Percentiles rank a stretch among this genome's conserved stretches.
These are phyloP conservation scores for Tetanocera ferruginea DNA, from an alignment of 2,888 invertebrate genomes.

Conservation along the genomic window DNA sequence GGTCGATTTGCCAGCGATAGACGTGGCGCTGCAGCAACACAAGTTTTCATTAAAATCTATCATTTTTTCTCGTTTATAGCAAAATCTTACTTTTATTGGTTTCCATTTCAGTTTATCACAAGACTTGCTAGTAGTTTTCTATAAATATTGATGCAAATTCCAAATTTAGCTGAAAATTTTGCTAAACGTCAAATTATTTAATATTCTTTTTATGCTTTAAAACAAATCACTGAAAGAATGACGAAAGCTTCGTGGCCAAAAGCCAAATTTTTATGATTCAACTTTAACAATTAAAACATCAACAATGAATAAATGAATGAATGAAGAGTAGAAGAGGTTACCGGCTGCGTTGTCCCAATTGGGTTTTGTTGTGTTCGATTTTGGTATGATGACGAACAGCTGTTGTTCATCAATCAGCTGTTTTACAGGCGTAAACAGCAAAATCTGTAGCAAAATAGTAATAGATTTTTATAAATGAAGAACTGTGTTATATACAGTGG, in stretches of 20 bases:
- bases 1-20: slow-evolving; percentile 54
- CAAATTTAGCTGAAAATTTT: neutral
- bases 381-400: slow-evolving; percentile 15
- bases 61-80: no score
- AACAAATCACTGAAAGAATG: neutral
- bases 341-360: neutral
- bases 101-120: neutral
- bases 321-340: neutral
- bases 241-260: slow-evolving; percentile 5
- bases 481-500: no score
- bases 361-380: slow-evolving; percentile 8
- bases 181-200: neutral
- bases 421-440: no score
- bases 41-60: neutral
- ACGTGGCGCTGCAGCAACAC: slow-evolving; percentile 4
- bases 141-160: neutral
- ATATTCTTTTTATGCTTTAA: neutral
- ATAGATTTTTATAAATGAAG: no score
- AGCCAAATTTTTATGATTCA: slow-evolving; percentile 3
- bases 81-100: neutral
- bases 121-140: neutral
- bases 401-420: slow-evolving; percentile 24
- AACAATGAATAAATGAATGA: no score
- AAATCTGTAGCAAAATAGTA: no score
- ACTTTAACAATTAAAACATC: neutral